These are phyloP conservation scores for Callithrix jacchus DNA, from an alignment of 2,113 vertebrate genomes.

Conservation along the genomic window DNA sequence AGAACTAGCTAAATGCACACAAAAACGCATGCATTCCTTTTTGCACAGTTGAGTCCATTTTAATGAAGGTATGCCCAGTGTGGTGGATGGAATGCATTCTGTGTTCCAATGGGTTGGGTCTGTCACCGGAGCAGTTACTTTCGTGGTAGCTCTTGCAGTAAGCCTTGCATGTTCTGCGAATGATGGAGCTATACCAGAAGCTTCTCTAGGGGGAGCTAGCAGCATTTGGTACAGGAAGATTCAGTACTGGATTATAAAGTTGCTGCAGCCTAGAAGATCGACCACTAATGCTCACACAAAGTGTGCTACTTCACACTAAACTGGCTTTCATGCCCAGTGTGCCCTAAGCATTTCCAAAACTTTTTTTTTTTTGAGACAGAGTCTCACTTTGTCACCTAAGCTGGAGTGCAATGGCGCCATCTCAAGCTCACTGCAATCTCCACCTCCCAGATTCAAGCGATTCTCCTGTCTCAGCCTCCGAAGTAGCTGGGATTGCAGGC, in stretches of 20 bases:
- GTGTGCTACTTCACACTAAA: neutral
- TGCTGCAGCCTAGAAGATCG: neutral
- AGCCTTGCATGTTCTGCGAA: neutral
- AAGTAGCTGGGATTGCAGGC: too few species aligned
- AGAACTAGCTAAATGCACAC: neutral
- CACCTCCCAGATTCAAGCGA: too few species aligned
- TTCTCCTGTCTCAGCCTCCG: too few species aligned
- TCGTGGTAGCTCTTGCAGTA: fast-evolving
- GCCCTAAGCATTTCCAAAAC: neutral
- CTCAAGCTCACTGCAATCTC: too few species aligned
- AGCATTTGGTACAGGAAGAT: neutral
- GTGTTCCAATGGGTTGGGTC: fast-evolving
- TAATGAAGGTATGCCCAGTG: neutral
- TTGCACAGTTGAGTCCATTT: neutral
- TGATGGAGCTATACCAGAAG: neutral
- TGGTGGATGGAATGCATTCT: neutral
- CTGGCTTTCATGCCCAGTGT: neutral
- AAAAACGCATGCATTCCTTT: neutral
- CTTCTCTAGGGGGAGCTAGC: neutral
- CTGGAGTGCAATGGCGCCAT: too few species aligned
- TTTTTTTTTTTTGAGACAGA: too few species aligned
- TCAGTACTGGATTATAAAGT: neutral
- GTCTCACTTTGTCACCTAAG: too few species aligned
- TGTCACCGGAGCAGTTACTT: neutral
- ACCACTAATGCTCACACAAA: neutral